Base-by-base conservation (phyloP, 1,140 invertebrate species). In the Chlorops oryzae region DNA sequence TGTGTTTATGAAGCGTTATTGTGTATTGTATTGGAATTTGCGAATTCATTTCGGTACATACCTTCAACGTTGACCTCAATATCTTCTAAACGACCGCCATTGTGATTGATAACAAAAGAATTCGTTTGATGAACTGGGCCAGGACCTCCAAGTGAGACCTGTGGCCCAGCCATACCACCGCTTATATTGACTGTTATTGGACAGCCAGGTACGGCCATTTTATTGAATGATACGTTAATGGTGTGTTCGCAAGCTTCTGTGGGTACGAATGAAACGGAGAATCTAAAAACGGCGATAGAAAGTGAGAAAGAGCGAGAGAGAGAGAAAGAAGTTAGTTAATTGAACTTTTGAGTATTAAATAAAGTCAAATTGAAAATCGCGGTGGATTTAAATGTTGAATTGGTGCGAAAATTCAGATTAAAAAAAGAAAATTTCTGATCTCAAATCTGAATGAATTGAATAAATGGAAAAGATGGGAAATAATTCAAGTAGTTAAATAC, bases 201-300 rank as follows among this genome's bases (percentile, higher is more conserved):
- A 62, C 88, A 91, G 37, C 88, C 88, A 38, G 84, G 84, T 0
- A 88, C 85, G 37, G 84, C 77, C 76, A 78, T 79, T 76, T 96
- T 96, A 75, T 99, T 99, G 74, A 98, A 99, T 23, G 92, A 91
- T 12, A 99, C 91, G 70, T 92, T 93, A 55, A 97, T 92, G 27
- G 92, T 82, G 73, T 99, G 96, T 73, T 95, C 90, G 62, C 87
- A 88, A 18, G 89, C 83, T 74, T 97, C 92, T 24, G 90, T 84
- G 23, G 95, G 95, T 45, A 95, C 86, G 73, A 98, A 99, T 55
- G 88, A 90, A 44, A 98, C 93, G 42, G 92, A 91, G 75, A 97
- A 98, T 57, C 90, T 83, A 46, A 15, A 28, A 48, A 24, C n/a
- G n/a, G n/a, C n/a, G n/a, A n/a, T n/a, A n/a, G n/a, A n/a, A n/a